Evolutionary conservation across 2,888 invertebrate species (phyloP).

Genomic region (Pasiphila rectangulata): DNA sequence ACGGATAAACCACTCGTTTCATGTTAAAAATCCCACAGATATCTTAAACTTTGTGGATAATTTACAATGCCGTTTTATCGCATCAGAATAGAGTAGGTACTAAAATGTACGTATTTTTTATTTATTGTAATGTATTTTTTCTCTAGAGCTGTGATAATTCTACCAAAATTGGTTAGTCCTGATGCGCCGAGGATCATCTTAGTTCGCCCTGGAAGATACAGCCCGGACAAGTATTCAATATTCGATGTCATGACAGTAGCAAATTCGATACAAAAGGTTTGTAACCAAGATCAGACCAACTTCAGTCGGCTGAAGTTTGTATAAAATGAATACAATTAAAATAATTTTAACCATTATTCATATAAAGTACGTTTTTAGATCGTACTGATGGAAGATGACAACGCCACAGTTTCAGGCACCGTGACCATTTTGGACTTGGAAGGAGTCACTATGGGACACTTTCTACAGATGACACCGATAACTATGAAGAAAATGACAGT

Average conservation of each 20-base stretch:
- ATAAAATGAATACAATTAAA: too few relatives aligned
- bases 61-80: too few relatives aligned
- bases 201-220: conserved; percentile 72
- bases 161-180: conserved; percentile 52
- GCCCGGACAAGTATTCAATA: conserved; percentile 61
- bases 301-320: too few relatives aligned
- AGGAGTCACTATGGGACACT: conserved; percentile 71
- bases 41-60: too few relatives aligned
- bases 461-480: conserved; percentile 74
- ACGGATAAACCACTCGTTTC: too few relatives aligned
- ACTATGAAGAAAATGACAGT: conserved; percentile 75
- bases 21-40: too few relatives aligned
- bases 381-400: conserved; percentile 76
- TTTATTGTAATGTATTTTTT: conserved; percentile 14
- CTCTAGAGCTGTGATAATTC: conserved; percentile 40
- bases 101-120: too few relatives aligned
- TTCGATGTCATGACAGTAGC: conserved; percentile 49
- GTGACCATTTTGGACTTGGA: conserved; percentile 73
- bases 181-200: conserved; percentile 71
- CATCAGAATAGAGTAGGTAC: too few relatives aligned
- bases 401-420: conserved; percentile 63
- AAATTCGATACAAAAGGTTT: conserved; percentile 49
- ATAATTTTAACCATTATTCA: too few relatives aligned
- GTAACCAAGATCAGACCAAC: too few relatives aligned
- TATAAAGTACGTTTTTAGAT: conserved; percentile 57